Evolutionary conservation across 2,113 vertebrate genomes (phyloP), one percentile per base, ranked within the genome.

Genomic region (Emydocephalus ijimae): DNA sequence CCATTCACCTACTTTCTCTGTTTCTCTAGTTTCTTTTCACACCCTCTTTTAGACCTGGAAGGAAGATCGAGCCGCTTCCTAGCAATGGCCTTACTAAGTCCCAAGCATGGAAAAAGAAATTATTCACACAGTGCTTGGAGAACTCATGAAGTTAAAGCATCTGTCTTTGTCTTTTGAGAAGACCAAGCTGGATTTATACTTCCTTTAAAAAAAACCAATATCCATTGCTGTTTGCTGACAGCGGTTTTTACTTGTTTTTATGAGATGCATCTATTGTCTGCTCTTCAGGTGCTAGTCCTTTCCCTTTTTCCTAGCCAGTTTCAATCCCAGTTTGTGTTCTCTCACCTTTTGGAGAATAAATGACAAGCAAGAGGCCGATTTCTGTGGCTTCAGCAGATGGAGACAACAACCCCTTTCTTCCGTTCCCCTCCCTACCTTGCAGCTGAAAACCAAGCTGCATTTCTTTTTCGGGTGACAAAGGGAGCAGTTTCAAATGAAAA

Each of bases 251-350:
- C 97, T 96, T 96, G 95, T 87, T 97, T 97, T 97, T 96, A 97
- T 96, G 96, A 96, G 94, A 95, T 93, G 90, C 97, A 96, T 96
- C 96, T 97, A 96, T 96, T 96, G 95, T 96, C 95, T 96, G 94
- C 88, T 93, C 95, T 96, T 97, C 96, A 96, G 95, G 96, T 96
- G 96, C 94, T 90, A 94, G 94, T 93, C 93, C 95, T 96, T 96
- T 97, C 94, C 87, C 95, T 96, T 96, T 96, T 93, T 12, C 74
- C 69, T 96, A 96, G 95, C 94, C 93, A 95, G 94, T 89, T 96
- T 93, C 94, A 94, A 90, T 86, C 93, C 94, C 94, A 95, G 87
- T 95, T 96, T 95, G 94, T 95, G 94, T 93, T 94, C 89, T 1
- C 94, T 96, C 96, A 96, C 96, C 93, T 96, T 96, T 95, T 95